Percentiles rank a stretch among this genome's conserved stretches.
phyloP scores from a whole-genome alignment of 2,888 invertebrate genomes.

The Eremobia ochroleuca region DNA sequence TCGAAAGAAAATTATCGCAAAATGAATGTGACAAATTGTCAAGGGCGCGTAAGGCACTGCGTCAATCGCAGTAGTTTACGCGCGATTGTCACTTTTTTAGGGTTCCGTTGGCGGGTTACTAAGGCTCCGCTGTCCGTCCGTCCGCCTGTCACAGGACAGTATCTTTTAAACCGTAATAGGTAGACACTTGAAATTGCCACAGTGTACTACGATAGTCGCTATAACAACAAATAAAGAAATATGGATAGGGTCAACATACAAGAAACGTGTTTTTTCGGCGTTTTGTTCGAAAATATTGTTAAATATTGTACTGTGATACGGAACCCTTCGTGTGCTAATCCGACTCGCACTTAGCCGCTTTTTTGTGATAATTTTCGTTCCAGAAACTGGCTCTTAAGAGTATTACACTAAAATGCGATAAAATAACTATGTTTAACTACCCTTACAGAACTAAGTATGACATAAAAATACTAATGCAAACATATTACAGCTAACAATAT shows the following conservation, averaged over 20 bases:
- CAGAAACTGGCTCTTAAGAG: background rate
- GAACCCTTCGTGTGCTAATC: background rate
- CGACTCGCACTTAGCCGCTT: background rate
- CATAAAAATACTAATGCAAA: constrained; percentile 5
- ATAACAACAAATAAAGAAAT: too few relatives aligned
- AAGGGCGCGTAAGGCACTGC: background rate
- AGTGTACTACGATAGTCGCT: too few relatives aligned
- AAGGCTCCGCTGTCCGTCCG: too few relatives aligned
- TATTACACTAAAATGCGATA: constrained; percentile 9
- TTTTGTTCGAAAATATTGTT: too few relatives aligned
- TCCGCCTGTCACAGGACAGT: too few relatives aligned
- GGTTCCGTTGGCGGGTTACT: background rate
- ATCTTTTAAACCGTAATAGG: too few relatives aligned
- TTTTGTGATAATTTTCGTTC: background rate
- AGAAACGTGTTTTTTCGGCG: background rate
- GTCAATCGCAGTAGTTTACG: background rate
- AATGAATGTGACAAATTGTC: background rate
- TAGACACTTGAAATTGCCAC: too few relatives aligned
- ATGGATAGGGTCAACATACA: background rate
- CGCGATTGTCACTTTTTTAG: background rate
- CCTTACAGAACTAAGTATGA: background rate
- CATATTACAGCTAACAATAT: constrained; percentile 2
- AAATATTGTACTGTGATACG: too few relatives aligned
- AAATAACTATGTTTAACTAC: constrained; percentile 10
- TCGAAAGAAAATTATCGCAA: background rate